Evolutionary conservation across 35 echinoderm and acorn worm species (phyloP).

Genomic region (Hemicentrotus pulcherrimus): DNA sequence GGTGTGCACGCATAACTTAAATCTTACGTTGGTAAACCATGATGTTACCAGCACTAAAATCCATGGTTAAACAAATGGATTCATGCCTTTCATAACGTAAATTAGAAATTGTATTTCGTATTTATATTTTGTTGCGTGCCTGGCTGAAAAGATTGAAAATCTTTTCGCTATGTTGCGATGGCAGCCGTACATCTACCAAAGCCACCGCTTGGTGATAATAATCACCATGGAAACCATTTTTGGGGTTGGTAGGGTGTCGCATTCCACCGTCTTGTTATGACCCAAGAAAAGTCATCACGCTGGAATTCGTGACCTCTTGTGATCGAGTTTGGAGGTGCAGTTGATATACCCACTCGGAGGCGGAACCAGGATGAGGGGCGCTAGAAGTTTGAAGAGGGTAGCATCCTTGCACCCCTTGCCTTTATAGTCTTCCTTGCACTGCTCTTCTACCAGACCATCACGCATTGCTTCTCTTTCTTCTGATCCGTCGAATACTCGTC

Average conservation of each 20-base stretch:
- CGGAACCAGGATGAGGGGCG: not conserved
- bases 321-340: not conserved
- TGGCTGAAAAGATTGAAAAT: no score
- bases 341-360: not conserved
- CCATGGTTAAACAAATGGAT: no score
- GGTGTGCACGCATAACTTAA: no score
- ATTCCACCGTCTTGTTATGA: not conserved
- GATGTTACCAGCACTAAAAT: no score
- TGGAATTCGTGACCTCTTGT: slow-evolving; percentile 16
- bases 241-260: not conserved
- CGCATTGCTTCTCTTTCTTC: no score
- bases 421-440: not conserved
- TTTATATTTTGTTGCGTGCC: no score
- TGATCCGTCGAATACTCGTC: no score
- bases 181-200: not conserved
- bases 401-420: not conserved
- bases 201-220: not conserved
- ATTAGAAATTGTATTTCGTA: no score
- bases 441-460: not conserved
- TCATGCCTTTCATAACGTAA: no score
- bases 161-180: not conserved
- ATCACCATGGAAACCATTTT: not conserved
- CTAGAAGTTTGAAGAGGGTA: not conserved
- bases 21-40: no score
- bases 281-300: not conserved